phyloP scores from a whole-genome alignment of 2,797 vertebrate species.

The Squalus acanthias region DNA sequence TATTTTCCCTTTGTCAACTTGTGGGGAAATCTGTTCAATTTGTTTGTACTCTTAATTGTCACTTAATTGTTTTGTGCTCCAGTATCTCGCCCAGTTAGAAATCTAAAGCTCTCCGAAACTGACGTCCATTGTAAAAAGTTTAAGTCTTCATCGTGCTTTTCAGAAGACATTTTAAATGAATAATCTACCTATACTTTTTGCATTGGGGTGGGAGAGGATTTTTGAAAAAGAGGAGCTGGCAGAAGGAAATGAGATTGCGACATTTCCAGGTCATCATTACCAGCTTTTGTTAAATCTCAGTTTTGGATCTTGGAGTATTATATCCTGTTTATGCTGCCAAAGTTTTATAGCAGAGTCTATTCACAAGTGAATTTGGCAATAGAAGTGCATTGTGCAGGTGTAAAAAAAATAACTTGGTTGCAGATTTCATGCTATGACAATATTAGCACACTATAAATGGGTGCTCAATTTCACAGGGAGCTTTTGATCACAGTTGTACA shows the following conservation, averaged over 20 bases:
- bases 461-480: neutral
- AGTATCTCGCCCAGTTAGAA: neutral
- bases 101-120: neutral
- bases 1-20: neutral
- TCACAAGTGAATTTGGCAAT: neutral
- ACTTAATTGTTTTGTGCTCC: neutral
- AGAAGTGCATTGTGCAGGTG: neutral
- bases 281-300: neutral
- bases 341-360: neutral
- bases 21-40: neutral
- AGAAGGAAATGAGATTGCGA: neutral
- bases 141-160: neutral
- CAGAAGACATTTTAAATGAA: neutral
- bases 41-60: neutral
- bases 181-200: neutral
- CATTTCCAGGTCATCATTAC: neutral
- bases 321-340: neutral
- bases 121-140: neutral
- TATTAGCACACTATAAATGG: neutral
- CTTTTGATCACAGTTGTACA: neutral
- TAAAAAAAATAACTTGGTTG: neutral
- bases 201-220: neutral
- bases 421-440: neutral
- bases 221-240: neutral
- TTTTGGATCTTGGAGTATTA: neutral